Evolutionary conservation across 2,888 invertebrate species (phyloP).

Genomic region (Heliconius sara): DNA sequence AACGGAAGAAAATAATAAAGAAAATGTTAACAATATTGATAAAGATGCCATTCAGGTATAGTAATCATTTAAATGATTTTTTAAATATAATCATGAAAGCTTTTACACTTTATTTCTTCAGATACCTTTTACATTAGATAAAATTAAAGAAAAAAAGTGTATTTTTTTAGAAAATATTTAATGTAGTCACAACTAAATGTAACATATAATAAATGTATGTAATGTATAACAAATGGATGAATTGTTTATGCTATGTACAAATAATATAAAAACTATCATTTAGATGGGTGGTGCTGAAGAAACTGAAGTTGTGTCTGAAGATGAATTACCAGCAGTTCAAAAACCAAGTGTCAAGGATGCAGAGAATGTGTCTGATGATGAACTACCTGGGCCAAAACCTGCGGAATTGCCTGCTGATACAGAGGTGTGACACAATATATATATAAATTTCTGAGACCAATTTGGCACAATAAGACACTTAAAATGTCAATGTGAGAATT

Average conservation of each 20-base stretch:
- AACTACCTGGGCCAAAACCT: constrained; percentile 88
- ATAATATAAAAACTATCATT: not conserved
- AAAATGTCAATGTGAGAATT: too few species aligned
- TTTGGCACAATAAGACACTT: too few species aligned
- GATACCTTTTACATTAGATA: not conserved
- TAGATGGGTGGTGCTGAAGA: constrained; percentile 87
- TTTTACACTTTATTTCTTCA: too few species aligned
- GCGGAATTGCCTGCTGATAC: constrained; percentile 89
- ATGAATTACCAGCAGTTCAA: constrained; percentile 89
- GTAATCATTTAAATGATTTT: not conserved
- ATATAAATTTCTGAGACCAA: too few species aligned
- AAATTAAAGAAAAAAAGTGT: not conserved
- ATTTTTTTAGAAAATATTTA: not conserved
- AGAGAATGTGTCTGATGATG: constrained; percentile 92
- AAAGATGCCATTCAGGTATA: constrained; percentile 21
- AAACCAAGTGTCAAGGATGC: constrained; percentile 92
- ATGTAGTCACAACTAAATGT: not conserved
- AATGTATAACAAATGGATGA: not conserved
- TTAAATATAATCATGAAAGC: not conserved
- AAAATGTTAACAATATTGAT: constrained; percentile 11
- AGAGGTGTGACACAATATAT: constrained; percentile 71
- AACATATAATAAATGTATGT: not conserved
- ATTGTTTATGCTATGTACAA: not conserved
- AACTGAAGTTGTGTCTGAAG: constrained; percentile 93
- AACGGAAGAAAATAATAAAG: constrained; percentile 3